phyloP scores from a whole-genome alignment of 2,888 invertebrate genomes.

The Napeogenes inachia region DNA sequence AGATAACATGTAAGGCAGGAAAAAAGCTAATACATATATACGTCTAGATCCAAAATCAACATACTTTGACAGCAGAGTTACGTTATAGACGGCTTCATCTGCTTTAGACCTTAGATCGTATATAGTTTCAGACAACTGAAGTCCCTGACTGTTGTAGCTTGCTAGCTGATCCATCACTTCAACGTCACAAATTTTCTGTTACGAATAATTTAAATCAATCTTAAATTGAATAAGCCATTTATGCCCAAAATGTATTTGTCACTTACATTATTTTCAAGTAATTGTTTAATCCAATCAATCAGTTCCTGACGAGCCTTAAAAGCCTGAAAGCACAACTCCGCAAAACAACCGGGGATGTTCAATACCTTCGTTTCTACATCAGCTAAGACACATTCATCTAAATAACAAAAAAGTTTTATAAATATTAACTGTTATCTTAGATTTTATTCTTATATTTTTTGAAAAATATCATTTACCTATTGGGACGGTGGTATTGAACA shows the following conservation, averaged over 20 bases:
- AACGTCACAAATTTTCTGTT: constrained; percentile 36
- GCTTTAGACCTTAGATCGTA: constrained; percentile 53
- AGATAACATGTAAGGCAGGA: too few species aligned
- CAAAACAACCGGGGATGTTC: constrained; percentile 56
- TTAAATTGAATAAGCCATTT: background rate
- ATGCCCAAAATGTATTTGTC: background rate
- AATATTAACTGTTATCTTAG: background rate
- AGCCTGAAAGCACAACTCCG: constrained; percentile 63
- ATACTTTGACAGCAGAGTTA: constrained; percentile 59
- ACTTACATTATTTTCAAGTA: constrained; percentile 50
- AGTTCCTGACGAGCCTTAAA: constrained; percentile 64
- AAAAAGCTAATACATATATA: background rate
- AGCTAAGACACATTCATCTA: constrained; percentile 54
- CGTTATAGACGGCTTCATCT: constrained; percentile 49
- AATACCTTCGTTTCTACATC: constrained; percentile 52
- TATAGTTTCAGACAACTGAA: constrained; percentile 57
- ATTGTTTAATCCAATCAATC: constrained; percentile 65
- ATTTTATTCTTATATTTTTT: too few species aligned
- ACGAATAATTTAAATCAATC: background rate
- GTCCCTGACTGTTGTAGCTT: constrained; percentile 56
- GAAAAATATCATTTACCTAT: constrained; percentile 42
- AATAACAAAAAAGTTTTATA: background rate
- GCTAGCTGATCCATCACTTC: constrained; percentile 53
- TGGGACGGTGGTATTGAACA: constrained; percentile 45
- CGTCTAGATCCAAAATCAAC: constrained; percentile 1